Evolutionary conservation across 2,113 vertebrate genomes (phyloP).

Genomic region (Delphinapterus leucas): DNA sequence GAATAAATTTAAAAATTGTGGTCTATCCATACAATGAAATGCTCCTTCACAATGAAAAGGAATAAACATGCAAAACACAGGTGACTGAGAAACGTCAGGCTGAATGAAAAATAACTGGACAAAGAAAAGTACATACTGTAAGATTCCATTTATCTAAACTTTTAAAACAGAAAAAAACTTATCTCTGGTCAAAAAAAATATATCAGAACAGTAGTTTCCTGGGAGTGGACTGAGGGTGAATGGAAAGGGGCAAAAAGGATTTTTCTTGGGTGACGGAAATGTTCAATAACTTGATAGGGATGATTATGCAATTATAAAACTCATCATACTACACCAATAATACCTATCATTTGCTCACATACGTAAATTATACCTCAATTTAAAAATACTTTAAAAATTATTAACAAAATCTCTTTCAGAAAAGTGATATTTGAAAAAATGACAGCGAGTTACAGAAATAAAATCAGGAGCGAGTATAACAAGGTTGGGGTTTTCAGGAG

Average conservation of each 20-base stretch:
- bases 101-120: not conserved
- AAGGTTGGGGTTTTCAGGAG: not conserved
- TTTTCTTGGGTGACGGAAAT: not conserved
- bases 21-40: not conserved
- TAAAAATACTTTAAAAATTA: not conserved
- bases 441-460: not conserved
- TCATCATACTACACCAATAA: not conserved
- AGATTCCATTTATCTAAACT: not conserved
- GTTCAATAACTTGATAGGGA: not conserved
- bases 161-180: not conserved
- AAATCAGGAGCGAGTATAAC: not conserved
- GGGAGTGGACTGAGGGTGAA: not conserved
- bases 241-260: not conserved
- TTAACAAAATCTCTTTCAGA: not conserved
- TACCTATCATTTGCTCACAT: not conserved
- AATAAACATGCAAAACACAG: not conserved
- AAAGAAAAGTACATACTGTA: not conserved
- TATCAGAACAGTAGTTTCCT: not conserved
- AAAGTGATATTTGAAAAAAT: not conserved
- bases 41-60: not conserved
- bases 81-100: not conserved
- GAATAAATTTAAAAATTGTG: not conserved
- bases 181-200: not conserved
- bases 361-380: not conserved
- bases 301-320: not conserved